phyloP scores from a whole-genome alignment of 1,140 invertebrate species.

The Heliothis virescens region DNA sequence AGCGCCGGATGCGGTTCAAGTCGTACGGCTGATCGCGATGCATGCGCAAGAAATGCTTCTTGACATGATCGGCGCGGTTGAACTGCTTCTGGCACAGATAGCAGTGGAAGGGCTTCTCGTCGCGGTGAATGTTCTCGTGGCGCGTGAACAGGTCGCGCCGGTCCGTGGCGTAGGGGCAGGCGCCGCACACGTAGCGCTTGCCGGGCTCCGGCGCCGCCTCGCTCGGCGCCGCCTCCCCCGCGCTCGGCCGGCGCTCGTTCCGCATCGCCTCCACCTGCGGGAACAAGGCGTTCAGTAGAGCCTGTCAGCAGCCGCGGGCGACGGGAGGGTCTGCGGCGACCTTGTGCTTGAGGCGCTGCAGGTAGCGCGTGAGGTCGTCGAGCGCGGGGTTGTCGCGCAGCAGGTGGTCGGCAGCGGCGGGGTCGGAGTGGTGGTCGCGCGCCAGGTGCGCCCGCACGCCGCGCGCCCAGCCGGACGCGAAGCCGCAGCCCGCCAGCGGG shows the following conservation, averaged over 20 bases:
- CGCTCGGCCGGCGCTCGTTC: constrained; percentile 58
- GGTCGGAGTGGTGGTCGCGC: constrained; percentile 88
- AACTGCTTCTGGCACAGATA: constrained; percentile 97
- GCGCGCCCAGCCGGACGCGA: constrained; percentile 91
- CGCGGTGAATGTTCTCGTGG: constrained; percentile 98
- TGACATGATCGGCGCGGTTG: constrained; percentile 97
- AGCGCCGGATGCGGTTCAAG: constrained; percentile 91
- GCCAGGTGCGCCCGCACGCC: constrained; percentile 91
- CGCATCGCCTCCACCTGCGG: constrained; percentile 70
- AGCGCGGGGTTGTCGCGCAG: constrained; percentile 90
- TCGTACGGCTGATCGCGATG: constrained; percentile 95
- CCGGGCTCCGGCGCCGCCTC: constrained; percentile 60
- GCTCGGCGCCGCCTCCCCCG: constrained; percentile 52
- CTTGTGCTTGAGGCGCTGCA: constrained; percentile 89
- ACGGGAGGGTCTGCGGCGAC: constrained; percentile 64
- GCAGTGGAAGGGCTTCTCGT: constrained; percentile 97
- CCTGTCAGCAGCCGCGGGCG: constrained; percentile 17
- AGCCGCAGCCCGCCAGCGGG: constrained; percentile 88
- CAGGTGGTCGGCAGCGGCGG: constrained; percentile 87
- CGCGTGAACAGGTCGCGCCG: constrained; percentile 97
- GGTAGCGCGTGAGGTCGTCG: constrained; percentile 90
- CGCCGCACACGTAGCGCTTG: constrained; percentile 94
- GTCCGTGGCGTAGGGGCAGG: constrained; percentile 96
- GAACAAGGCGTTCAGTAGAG: constrained; percentile 38
- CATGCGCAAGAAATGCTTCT: constrained; percentile 97